Conservation (phyloP, 2,888 invertebrate species). For the Eupithecia centaureata region DNA sequence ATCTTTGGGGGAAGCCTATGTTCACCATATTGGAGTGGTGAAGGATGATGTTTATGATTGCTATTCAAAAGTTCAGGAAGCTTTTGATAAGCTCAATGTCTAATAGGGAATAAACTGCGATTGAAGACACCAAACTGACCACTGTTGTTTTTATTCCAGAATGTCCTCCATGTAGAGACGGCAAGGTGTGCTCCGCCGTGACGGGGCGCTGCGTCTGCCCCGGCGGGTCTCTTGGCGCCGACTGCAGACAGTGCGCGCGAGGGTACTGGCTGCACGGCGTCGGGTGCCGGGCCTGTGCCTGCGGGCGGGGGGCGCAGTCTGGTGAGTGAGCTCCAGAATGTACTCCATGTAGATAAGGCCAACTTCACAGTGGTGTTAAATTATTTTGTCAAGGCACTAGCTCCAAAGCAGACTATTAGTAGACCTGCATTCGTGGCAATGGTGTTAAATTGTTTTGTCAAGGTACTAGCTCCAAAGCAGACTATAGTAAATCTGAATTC, state of each 20-base stretch:
- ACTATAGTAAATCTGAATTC: no score
- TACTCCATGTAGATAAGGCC: no score
- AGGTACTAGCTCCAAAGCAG: no score
- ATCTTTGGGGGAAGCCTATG: background rate
- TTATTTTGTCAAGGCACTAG: no score
- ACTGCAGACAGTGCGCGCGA: slow-evolving; percentile 91
- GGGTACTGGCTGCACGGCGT: slow-evolving; percentile 90
- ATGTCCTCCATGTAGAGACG: slow-evolving; percentile 91
- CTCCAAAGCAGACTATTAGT: no score
- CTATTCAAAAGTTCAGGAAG: no score
- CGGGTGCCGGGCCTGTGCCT: slow-evolving; percentile 90
- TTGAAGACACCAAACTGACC: background rate
- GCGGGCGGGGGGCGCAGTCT: slow-evolving; percentile 82
- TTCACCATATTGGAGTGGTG: background rate
- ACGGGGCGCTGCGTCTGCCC: slow-evolving; percentile 98
- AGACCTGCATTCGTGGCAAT: no score
- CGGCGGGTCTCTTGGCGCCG: slow-evolving; percentile 90
- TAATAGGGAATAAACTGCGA: background rate
- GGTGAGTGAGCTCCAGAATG: slow-evolving; percentile 51
- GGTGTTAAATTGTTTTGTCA: no score
- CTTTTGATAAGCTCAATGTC: background rate
- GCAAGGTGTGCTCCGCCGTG: slow-evolving; percentile 94
- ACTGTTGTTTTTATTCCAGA: slow-evolving; percentile 67
- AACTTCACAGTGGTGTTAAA: no score
- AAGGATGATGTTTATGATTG: background rate